Base-by-base conservation (phyloP, 2,113 vertebrate genomes). In the Corythoichthys haematopterus region DNA sequence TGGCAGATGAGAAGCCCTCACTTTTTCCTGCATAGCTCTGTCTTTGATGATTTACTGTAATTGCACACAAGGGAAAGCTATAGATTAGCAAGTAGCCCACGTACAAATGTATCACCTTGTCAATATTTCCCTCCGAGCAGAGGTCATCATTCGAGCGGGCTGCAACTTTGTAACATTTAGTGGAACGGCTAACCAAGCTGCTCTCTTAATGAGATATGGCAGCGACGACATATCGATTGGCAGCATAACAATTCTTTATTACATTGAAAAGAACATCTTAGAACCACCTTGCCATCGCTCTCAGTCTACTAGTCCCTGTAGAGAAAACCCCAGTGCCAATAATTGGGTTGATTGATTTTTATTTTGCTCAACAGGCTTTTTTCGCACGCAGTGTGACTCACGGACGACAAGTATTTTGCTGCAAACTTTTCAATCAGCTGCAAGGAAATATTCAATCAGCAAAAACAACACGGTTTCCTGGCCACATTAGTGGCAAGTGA, bases 41-140 rank as follows among this genome's bases (percentile, higher is more conserved):
- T 70, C 70, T 81, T 75, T 69, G 76, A 86, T 16, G 69, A 85
- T 74, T 74, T 36, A 51, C 13, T 74, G 51, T 62, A 75, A 88
- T 74, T 68, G 72, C 69, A 69, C 78, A 62, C 72, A 51, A 20
- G 68, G 69, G 68, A 62, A 60, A 48, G 66, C 58, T 37, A 13
- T 66, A 72, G 46, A 85, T 84, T 80, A 73, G 56, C 40, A 72
- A 78, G 69, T 65, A 80, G 73, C 62, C 61, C 59, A 69, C 55
- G 13, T 70, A 45, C 40, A 8, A 43, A 7, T 63, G 70, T 61
- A 69, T 77, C 68, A 55, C 33, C 52, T 14, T 76, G 77, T 83
- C 77, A 79, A 83, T 86, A 79, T 60, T 60, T 63, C 50, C 67
- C 50, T 81, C 75, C 47, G 82, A 75, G 60, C 67, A 50, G 73